Conservation (phyloP, 2,888 invertebrate species). For the Linnaemya vulpina region DNA sequence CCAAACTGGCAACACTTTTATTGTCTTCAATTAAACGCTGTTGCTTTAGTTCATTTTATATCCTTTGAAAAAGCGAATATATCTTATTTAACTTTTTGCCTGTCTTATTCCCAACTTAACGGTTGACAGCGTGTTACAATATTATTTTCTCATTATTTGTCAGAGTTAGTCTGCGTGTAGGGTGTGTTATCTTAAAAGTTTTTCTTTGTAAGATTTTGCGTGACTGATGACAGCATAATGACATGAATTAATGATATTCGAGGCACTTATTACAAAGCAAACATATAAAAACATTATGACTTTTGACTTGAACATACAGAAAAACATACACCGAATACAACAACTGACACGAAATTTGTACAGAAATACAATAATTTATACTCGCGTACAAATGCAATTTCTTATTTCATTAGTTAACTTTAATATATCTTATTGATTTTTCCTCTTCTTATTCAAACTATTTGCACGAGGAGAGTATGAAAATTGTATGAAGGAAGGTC, state of each 20-base stretch:
- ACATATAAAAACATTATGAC: not conserved
- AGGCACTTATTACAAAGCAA: conserved; percentile 58
- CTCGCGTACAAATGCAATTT: not conserved
- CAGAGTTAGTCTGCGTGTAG: not conserved
- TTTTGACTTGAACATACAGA: not conserved
- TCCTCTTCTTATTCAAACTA: not conserved
- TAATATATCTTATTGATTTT: not conserved
- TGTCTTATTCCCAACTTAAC: not conserved
- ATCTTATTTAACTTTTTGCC: not conserved
- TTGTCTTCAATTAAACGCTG: not conserved
- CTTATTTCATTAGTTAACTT: conserved; percentile 2
- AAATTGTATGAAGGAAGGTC: not conserved
- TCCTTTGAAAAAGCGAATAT: conserved; percentile 8
- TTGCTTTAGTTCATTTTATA: not conserved
- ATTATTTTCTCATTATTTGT: conserved; percentile 19
- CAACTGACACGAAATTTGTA: not conserved
- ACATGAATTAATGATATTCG: conserved; percentile 67
- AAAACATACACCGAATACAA: not conserved
- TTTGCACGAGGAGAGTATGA: not conserved
- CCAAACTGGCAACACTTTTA: too few species aligned
- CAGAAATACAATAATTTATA: not conserved
- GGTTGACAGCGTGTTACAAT: conserved; percentile 9
- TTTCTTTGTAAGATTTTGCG: conserved; percentile 76
- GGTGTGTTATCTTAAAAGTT: conserved; percentile 17
- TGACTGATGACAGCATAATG: conserved; percentile 78